Conservation (phyloP, 2,888 invertebrate genomes). For the Polymixis lichenea region DNA sequence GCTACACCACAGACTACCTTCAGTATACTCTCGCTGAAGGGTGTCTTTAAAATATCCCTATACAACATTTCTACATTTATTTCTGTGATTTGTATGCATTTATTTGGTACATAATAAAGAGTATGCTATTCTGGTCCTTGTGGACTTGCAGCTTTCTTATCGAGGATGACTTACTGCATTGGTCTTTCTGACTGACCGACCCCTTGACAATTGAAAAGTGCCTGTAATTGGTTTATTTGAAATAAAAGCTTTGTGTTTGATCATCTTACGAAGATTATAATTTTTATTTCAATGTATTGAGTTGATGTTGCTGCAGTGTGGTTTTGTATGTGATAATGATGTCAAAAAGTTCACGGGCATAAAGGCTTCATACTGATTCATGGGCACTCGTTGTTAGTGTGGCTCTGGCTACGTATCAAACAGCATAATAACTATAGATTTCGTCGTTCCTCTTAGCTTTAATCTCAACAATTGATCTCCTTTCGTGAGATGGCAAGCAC, state of each 20-base stretch:
- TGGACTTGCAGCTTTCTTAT: background rate
- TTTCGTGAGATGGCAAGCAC: background rate
- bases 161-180: too few relatives aligned
- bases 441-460: background rate
- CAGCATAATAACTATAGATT: background rate
- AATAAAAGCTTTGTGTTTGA: too few relatives aligned
- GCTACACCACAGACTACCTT: too few relatives aligned
- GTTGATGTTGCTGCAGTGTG: constrained; percentile 1
- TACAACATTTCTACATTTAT: background rate
- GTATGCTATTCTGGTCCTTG: background rate
- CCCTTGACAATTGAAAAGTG: too few relatives aligned
- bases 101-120: background rate
- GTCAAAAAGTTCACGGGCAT: background rate
- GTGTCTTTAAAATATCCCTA: too few relatives aligned
- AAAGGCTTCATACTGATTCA: background rate
- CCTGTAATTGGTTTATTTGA: too few relatives aligned
- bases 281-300: background rate
- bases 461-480: constrained; percentile 4
- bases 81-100: background rate
- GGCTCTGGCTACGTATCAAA: background rate
- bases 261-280: background rate
- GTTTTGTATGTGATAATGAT: background rate
- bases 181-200: too few relatives aligned
- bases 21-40: too few relatives aligned
- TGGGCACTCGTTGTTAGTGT: background rate